These are phyloP conservation scores for Miniopterus natalensis DNA, from an alignment of 2,113 vertebrate species.

Conservation along the genomic window DNA sequence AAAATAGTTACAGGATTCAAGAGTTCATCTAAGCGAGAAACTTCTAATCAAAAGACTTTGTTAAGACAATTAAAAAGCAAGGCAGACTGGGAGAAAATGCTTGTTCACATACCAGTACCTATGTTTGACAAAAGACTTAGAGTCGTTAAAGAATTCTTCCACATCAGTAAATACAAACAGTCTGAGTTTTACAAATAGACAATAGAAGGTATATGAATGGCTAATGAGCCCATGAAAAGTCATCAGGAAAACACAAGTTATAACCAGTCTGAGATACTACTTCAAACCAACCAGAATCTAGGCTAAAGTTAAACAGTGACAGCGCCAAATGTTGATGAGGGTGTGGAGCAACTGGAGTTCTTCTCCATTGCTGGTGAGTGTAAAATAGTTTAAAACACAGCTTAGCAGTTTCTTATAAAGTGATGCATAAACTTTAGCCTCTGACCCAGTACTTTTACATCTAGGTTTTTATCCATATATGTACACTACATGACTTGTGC, in stretches of 20 bases:
- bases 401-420: background rate
- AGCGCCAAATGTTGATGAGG: background rate
- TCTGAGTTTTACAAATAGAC: background rate
- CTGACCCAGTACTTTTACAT: background rate
- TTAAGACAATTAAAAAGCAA: background rate
- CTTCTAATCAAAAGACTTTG: background rate
- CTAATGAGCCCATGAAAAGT: background rate
- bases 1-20: background rate
- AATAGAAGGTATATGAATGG: background rate
- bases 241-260: background rate
- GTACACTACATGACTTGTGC: background rate
- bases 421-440: background rate
- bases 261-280: background rate
- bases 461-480: background rate
- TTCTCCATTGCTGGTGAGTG: background rate
- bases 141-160: too few species aligned
- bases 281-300: background rate
- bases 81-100: background rate
- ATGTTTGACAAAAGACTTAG: background rate
- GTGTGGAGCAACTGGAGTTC: background rate
- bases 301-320: background rate
- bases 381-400: background rate
- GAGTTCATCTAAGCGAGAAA: background rate
- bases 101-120: background rate
- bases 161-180: background rate